Evolutionary conservation across 2,888 invertebrate genomes (phyloP).

Genomic region (Hydraecia micacea): DNA sequence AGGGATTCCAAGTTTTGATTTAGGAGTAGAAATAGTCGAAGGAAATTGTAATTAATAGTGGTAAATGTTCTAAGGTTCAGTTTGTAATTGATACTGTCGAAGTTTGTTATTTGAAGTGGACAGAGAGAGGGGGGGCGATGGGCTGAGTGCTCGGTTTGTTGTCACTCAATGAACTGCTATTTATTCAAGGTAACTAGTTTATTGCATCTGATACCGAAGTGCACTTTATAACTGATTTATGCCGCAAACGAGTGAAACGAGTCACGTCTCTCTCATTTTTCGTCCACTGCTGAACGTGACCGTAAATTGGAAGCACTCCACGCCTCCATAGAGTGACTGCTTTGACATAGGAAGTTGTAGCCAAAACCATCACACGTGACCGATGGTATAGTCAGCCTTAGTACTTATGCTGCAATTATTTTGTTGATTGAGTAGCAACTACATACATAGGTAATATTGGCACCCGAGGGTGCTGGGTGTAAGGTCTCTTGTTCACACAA

Average conservation of each 20-base stretch:
- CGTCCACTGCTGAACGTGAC: background rate
- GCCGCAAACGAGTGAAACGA: background rate
- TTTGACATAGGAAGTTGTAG: background rate
- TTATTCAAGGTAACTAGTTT: slow-evolving; percentile 41
- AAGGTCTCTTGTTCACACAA: background rate
- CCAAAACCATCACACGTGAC: background rate
- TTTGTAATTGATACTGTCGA: slow-evolving; percentile 47
- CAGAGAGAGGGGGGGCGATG: background rate
- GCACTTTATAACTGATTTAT: slow-evolving; percentile 17
- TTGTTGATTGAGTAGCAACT: background rate
- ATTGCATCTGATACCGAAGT: background rate
- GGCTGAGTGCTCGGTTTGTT: slow-evolving; percentile 19
- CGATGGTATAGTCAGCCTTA: background rate
- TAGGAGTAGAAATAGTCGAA: slow-evolving; percentile 47
- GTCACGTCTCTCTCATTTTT: background rate
- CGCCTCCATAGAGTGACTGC: background rate
- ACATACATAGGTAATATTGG: background rate
- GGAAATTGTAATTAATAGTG: slow-evolving; percentile 53
- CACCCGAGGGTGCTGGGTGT: background rate
- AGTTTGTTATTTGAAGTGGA: slow-evolving; percentile 45
- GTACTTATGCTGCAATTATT: background rate
- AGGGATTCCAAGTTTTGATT: slow-evolving; percentile 60
- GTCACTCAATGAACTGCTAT: slow-evolving; percentile 22
- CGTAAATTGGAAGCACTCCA: background rate
- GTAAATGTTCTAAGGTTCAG: slow-evolving; percentile 39